Percentiles rank a stretch among this genome's conserved stretches.
phyloP scores from a whole-genome alignment of 2,113 vertebrate species.

The Pachycephala philippinensis region DNA sequence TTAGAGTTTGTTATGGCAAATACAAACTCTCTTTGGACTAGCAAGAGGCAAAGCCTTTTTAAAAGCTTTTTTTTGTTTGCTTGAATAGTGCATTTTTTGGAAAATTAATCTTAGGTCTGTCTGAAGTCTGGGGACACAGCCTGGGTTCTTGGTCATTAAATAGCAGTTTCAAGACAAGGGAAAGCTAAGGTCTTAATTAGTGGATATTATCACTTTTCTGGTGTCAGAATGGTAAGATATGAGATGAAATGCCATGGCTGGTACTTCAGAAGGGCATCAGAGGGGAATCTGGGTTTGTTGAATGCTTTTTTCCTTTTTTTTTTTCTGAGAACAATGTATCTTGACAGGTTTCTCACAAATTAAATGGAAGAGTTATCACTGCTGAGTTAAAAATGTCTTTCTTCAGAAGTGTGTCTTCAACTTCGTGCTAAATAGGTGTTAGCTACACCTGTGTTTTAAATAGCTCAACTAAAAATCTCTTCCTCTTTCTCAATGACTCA shows the following conservation, averaged over 20 bases:
- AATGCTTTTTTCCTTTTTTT: not conserved
- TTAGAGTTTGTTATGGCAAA: not conserved
- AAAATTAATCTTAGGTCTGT: not conserved
- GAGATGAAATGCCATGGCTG: not conserved
- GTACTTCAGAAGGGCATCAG: not conserved
- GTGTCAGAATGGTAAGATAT: not conserved
- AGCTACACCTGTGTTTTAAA: slow-evolving; percentile 16
- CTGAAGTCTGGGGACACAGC: not conserved
- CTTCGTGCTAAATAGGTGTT: not conserved
- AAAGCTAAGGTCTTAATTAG: not conserved
- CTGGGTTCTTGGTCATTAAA: not conserved
- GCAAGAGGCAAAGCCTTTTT: not conserved
- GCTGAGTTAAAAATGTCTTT: slow-evolving; percentile 3
- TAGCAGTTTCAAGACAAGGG: not conserved
- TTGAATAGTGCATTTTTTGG: not conserved
- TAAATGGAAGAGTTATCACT: not conserved
- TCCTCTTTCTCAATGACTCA: slow-evolving; percentile 44
- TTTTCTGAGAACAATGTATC: not conserved
- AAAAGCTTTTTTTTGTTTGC: not conserved
- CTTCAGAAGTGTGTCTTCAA: not conserved
- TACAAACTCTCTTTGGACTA: not conserved
- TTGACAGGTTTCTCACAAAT: not conserved
- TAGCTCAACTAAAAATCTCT: not conserved
- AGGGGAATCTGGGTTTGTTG: not conserved
- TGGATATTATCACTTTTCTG: not conserved